Conservation (phyloP, 2,113 vertebrate species). For the Zootoca vivipara region DNA sequence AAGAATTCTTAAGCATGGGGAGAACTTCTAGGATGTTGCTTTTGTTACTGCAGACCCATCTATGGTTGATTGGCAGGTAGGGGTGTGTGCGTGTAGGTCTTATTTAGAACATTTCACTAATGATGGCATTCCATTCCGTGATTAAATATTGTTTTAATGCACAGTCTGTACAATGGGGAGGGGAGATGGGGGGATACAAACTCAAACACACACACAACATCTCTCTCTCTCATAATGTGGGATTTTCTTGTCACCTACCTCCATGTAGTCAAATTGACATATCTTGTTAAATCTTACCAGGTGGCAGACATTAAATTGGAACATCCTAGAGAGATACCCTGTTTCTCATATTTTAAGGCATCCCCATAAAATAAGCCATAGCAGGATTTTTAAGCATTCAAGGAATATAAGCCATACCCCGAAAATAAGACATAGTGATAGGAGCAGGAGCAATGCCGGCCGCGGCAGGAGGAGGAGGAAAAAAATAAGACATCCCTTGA, state of each 20-base stretch:
- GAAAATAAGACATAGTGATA: too few species aligned
- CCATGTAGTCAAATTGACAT: slow-evolving; percentile 41
- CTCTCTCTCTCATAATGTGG: slow-evolving; percentile 38
- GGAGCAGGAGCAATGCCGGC: too few species aligned
- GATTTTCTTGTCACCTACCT: slow-evolving; percentile 43
- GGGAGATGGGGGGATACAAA: not conserved
- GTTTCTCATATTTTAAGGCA: too few species aligned
- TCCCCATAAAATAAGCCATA: too few species aligned
- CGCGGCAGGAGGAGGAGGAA: too few species aligned
- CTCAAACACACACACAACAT: slow-evolving; percentile 30
- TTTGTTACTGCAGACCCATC: not conserved
- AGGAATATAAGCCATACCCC: too few species aligned
- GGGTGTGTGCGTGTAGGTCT: not conserved
- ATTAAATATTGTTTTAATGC: slow-evolving; percentile 47
- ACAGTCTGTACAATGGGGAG: not conserved
- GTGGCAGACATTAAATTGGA: slow-evolving; percentile 44
- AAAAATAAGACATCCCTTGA: too few species aligned
- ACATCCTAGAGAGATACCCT: slow-evolving; percentile 48
- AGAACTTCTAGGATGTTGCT: not conserved
- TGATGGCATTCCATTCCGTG: slow-evolving; percentile 38
- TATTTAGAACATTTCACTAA: not conserved
- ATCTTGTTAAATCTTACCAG: slow-evolving; percentile 61
- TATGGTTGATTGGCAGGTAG: not conserved
- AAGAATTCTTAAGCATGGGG: not conserved
- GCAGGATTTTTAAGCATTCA: too few species aligned